These are phyloP conservation scores for Kryptolebias ocellatus DNA, from an alignment of 2,797 vertebrate genomes.

Conservation along the genomic window DNA sequence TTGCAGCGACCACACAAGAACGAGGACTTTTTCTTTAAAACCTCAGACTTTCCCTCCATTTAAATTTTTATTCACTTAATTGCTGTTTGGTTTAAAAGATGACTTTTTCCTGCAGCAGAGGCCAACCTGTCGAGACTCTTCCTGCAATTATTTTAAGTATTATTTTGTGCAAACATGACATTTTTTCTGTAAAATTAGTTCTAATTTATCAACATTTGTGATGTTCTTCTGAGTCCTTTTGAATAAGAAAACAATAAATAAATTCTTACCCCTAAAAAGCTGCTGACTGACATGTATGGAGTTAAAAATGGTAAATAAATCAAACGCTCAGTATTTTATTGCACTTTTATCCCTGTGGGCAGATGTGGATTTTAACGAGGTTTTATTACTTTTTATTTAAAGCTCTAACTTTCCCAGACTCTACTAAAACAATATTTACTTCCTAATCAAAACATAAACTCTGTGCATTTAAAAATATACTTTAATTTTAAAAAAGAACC, in stretches of 20 bases:
- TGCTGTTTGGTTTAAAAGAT: background rate
- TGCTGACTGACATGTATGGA: too few relatives aligned
- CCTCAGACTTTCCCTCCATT: background rate
- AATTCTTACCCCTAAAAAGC: too few relatives aligned
- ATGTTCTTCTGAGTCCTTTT: background rate
- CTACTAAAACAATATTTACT: too few relatives aligned
- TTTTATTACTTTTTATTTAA: background rate
- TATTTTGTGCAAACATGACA: constrained; percentile 1
- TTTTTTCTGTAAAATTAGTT: too few relatives aligned
- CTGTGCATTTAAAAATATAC: too few relatives aligned
- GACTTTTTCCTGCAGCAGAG: background rate
- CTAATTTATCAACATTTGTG: background rate
- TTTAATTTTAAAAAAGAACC: background rate
- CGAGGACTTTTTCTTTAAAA: background rate
- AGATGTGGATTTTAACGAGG: background rate
- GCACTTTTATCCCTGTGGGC: background rate
- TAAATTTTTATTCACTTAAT: constrained; percentile 21
- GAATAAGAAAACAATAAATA: too few relatives aligned
- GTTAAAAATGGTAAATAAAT: too few relatives aligned
- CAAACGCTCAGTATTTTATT: too few relatives aligned
- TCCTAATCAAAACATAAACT: background rate
- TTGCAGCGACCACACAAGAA: constrained; percentile 25
- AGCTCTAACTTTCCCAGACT: background rate
- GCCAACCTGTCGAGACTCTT: too few relatives aligned
- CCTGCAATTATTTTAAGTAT: background rate